These are phyloP conservation scores for Lasioglossum pauxillum DNA, from an alignment of 2,888 invertebrate species.

Conservation along the genomic window DNA sequence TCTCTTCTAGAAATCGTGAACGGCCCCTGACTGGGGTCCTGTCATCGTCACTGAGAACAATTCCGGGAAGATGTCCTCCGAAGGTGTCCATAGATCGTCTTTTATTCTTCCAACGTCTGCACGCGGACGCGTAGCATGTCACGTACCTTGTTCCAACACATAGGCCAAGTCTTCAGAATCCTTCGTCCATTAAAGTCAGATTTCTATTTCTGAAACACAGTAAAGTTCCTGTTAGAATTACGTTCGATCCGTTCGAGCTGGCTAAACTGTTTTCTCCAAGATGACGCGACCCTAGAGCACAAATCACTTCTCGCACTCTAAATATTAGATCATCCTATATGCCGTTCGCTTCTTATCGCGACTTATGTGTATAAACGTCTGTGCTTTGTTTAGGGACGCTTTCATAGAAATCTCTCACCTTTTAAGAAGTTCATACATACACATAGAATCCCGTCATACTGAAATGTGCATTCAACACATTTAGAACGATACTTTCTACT, in stretches of 20 bases:
- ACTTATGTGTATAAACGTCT: not conserved
- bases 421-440: not conserved
- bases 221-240: not conserved
- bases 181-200: not conserved
- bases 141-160: not conserved
- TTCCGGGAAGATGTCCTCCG: no score
- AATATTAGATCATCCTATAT: not conserved
- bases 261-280: not conserved
- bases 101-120: not conserved
- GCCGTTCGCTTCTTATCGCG: not conserved
- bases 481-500: not conserved
- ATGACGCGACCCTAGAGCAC: not conserved
- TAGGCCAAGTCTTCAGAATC: not conserved
- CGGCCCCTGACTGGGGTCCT: not conserved
- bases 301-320: not conserved
- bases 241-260: not conserved
- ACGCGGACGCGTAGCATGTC: conserved; percentile 2
- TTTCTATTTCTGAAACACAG: conserved; percentile 31
- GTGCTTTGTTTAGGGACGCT: not conserved
- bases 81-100: not conserved
- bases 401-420: not conserved
- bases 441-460: not conserved
- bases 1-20: not conserved
- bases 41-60: not conserved
- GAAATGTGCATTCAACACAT: not conserved